Base-by-base conservation (phyloP, 1,140 invertebrate genomes). In the Tigriopus japonicus region DNA sequence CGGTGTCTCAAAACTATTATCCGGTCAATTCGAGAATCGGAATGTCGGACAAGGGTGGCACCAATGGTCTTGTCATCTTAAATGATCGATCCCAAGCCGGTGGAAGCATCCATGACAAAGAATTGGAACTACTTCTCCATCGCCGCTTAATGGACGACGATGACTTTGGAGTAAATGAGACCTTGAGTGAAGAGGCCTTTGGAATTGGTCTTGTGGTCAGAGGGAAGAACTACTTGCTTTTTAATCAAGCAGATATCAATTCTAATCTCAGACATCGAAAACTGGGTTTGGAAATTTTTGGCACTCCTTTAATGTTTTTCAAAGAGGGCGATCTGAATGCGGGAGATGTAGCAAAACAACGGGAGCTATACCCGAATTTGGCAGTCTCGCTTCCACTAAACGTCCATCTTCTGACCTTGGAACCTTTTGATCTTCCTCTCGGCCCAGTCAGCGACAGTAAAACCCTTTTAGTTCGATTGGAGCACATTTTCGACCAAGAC, bases 91-190 rank as follows among this genome's bases (percentile, higher is more conserved):
- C 85, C 0, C 83, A 95, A 72, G 93, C 91, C 19, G 92, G 87
- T 0, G 74, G 78, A 1, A 89, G 86, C 65, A 71, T 91, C n/a
- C 65, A 71, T 0, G 81, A 81, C 66, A 86, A 86, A 0, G 76
- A 84, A 67, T 67, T 88, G 10, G 85, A 88, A 69, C 66, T 88
- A 0, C 88, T 89, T 85, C 79, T 87, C 68, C 53, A 59, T 21
- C 67, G 59, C 21, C 76, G 90, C 54, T 72, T 91, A 24, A 66
- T 94, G 0, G 74, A 80, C 60, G 93, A 98, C 68, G 94, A 98
- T 72, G 82, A 80, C 0, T 90, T 92, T 66, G 94, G 93, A 6
- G 91, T 98, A 0, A 84, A 76, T 0, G 93, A 98, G 75, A 79
- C 92, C 0, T 71, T 98, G 0, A 88, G 96, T 69, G 94, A 98